phyloP scores from a whole-genome alignment of 2,113 vertebrate genomes.

The Heloderma charlesbogerti region DNA sequence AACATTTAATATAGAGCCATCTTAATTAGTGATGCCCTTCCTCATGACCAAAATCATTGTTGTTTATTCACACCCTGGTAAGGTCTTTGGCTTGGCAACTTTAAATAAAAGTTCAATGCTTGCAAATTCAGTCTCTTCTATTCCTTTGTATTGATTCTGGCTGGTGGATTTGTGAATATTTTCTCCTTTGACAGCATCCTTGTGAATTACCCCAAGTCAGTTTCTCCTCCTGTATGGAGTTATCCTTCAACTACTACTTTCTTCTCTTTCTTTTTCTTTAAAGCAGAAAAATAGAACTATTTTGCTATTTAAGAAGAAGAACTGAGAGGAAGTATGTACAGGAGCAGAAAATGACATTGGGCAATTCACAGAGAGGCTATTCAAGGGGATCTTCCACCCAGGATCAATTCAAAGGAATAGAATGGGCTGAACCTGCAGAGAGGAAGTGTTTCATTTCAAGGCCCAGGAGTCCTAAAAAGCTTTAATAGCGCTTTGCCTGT shows the following conservation, averaged over 20 bases:
- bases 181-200: neutral
- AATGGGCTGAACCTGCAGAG: neutral
- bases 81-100: neutral
- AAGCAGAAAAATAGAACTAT: too few relatives aligned
- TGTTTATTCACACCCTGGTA: neutral
- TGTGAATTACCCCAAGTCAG: neutral
- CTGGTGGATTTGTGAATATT: neutral
- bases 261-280: neutral
- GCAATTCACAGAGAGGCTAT: neutral
- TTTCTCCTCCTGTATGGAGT: neutral
- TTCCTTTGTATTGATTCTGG: neutral
- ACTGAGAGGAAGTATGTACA: neutral
- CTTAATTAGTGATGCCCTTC: neutral
- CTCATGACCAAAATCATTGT: neutral
- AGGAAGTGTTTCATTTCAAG: neutral
- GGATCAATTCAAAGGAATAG: neutral
- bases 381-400: neutral
- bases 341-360: neutral
- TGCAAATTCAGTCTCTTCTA: neutral
- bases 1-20: neutral
- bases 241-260: neutral
- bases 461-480: neutral
- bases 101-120: neutral
- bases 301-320: neutral
- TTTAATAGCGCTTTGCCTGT: too few relatives aligned